These are phyloP conservation scores for Melipona beecheii DNA, from an alignment of 2,888 invertebrate species.

Conservation along the genomic window DNA sequence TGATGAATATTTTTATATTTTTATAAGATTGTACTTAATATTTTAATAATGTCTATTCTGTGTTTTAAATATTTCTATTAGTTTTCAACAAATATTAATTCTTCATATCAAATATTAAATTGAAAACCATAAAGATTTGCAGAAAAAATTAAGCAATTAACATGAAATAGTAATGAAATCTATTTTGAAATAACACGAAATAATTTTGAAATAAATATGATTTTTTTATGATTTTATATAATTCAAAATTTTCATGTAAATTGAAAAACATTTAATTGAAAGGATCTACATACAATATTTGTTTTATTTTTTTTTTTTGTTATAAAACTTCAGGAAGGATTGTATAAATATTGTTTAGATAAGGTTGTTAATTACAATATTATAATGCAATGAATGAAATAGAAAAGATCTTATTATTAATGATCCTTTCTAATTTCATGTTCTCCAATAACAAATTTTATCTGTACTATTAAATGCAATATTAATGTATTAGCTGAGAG, in stretches of 20 bases:
- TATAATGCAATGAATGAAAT: background rate
- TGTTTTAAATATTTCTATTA: conserved; percentile 17
- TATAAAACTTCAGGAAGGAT: background rate
- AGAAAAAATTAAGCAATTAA: background rate
- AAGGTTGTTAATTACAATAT: background rate
- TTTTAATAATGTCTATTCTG: conserved; percentile 2
- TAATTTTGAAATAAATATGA: conserved; percentile 19
- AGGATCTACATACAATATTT: conserved; percentile 22
- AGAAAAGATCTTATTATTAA: background rate
- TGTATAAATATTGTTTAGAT: conserved; percentile 1
- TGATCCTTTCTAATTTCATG: conserved; percentile 46
- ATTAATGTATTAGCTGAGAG: conserved; percentile 35
- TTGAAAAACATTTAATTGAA: conserved; percentile 50
- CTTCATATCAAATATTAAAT: background rate
- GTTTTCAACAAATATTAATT: conserved; percentile 10
- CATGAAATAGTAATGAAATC: conserved; percentile 7
- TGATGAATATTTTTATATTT: conserved; percentile 8
- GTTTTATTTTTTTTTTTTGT: background rate
- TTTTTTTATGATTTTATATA: conserved; percentile 25
- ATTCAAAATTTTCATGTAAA: conserved; percentile 44
- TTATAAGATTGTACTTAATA: conserved; percentile 7
- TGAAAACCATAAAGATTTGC: conserved; percentile 18
- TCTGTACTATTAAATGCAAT: conserved; percentile 22
- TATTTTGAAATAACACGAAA: conserved; percentile 9
- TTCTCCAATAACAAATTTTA: conserved; percentile 45